Evolutionary conservation across 2,113 vertebrate species (phyloP).

Genomic region (Nycticorax nycticorax): DNA sequence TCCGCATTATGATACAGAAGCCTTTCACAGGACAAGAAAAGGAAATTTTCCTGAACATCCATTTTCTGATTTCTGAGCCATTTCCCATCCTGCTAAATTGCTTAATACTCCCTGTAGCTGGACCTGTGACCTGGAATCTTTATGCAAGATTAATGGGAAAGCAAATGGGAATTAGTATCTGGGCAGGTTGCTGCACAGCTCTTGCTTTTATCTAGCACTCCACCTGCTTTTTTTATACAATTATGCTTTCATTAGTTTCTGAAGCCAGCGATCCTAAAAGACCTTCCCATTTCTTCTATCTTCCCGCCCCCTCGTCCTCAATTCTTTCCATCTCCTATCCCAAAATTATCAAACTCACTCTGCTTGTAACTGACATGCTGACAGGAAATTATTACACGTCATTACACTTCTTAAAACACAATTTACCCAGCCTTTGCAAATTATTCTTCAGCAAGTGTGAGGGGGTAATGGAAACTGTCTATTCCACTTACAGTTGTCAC

Average conservation of each 20-base stretch:
- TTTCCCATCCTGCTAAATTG: conserved; percentile 50
- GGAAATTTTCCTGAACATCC: background rate
- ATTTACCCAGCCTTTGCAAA: conserved; percentile 85
- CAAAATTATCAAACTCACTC: conserved; percentile 49
- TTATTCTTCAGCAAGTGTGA: conserved; percentile 76
- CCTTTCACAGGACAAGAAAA: background rate
- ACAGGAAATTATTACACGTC: conserved; percentile 87
- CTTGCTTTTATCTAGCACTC: conserved; percentile 63
- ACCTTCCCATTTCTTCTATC: background rate
- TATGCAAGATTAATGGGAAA: conserved; percentile 69
- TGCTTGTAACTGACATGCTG: conserved; percentile 78
- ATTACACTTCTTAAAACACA: conserved; percentile 87
- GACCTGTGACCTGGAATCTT: conserved; percentile 68
- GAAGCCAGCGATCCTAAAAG: conserved; percentile 51
- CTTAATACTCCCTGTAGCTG: conserved; percentile 60
- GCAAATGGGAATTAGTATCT: conserved; percentile 69
- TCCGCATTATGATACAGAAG: background rate
- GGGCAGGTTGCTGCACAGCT: conserved; percentile 41
- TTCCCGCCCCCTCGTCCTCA: background rate
- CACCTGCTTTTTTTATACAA: conserved; percentile 55
- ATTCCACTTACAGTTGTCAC: conserved; percentile 76
- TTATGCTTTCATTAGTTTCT: conserved; percentile 57
- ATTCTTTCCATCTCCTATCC: conserved; percentile 33
- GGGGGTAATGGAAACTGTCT: conserved; percentile 86
- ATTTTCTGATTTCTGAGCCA: conserved; percentile 33